phyloP scores from a whole-genome alignment of 2,888 invertebrate species.

The Meghimatium bilineatum region DNA sequence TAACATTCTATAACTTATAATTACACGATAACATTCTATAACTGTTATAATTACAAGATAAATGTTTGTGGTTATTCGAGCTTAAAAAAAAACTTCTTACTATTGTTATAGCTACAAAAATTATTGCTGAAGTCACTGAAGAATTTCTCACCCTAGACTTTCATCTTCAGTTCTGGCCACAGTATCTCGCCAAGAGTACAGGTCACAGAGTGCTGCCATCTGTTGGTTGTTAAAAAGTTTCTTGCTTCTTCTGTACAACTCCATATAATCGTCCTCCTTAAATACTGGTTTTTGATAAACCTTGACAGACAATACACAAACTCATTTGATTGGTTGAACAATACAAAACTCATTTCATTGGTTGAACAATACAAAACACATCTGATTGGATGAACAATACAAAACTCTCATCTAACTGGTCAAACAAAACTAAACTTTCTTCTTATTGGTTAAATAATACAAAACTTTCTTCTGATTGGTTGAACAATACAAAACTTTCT shows the following conservation, averaged over 20 bases:
- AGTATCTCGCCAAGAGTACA: constrained; percentile 92
- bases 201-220: constrained; percentile 86
- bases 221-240: constrained; percentile 91
- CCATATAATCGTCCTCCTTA: constrained; percentile 84
- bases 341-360: no score
- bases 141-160: constrained; percentile 89
- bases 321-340: neutral
- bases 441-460: neutral
- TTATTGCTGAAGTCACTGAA: constrained; percentile 80
- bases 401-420: constrained; percentile 75
- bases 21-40: neutral
- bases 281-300: constrained; percentile 88
- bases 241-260: constrained; percentile 87
- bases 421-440: neutral
- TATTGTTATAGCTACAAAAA: neutral
- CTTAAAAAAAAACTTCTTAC: neutral
- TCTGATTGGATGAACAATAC: no score
- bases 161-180: constrained; percentile 93
- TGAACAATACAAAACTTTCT: no score
- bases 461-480: no score
- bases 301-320: constrained; percentile 75
- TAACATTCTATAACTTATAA: neutral
- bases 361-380: no score
- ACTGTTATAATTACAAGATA: neutral
- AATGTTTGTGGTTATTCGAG: neutral